phyloP scores from a whole-genome alignment of 1,140 invertebrate genomes.

The Drosophila varians region DNA sequence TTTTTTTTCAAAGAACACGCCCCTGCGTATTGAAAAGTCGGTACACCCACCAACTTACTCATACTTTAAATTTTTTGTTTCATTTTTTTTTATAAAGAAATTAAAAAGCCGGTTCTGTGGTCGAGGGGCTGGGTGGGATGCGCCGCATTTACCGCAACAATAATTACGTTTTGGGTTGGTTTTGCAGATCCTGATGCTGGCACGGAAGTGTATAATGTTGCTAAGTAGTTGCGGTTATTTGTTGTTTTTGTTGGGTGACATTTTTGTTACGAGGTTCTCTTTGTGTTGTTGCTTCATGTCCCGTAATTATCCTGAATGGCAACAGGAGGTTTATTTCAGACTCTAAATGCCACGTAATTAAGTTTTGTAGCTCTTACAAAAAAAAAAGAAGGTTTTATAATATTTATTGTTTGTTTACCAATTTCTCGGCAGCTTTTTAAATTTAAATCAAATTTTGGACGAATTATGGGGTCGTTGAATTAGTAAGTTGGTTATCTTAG shows the following conservation, averaged over 20 bases:
- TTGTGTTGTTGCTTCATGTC: slow-evolving; percentile 46
- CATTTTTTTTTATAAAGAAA: slow-evolving; percentile 61
- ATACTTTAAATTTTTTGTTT: background rate
- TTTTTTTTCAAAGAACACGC: too few relatives aligned
- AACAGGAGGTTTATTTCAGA: slow-evolving; percentile 78
- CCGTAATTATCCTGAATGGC: slow-evolving; percentile 74
- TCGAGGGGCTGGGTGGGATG: slow-evolving; percentile 5
- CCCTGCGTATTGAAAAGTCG: background rate
- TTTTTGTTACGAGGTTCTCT: slow-evolving; percentile 21
- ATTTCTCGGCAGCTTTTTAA: slow-evolving; percentile 3
- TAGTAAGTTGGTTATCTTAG: too few relatives aligned
- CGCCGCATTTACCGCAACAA: slow-evolving; percentile 71
- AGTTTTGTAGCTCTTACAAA: slow-evolving; percentile 51
- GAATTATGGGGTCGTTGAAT: background rate
- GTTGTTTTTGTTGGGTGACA: slow-evolving; percentile 37
- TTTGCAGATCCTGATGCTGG: slow-evolving; percentile 59
- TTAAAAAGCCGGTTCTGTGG: slow-evolving; percentile 70
- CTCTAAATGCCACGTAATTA: slow-evolving; percentile 73
- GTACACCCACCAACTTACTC: background rate
- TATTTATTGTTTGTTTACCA: background rate
- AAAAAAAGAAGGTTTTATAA: slow-evolving; percentile 11
- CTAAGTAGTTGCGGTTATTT: slow-evolving; percentile 78
- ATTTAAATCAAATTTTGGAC: background rate
- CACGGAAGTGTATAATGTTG: slow-evolving; percentile 80
- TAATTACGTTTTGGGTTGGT: slow-evolving; percentile 75